A percentile compares a stretch with the other conserved stretches of the same genome.
phyloP scores from a whole-genome alignment of 2,888 invertebrate genomes.

The Hemithea aestivaria region DNA sequence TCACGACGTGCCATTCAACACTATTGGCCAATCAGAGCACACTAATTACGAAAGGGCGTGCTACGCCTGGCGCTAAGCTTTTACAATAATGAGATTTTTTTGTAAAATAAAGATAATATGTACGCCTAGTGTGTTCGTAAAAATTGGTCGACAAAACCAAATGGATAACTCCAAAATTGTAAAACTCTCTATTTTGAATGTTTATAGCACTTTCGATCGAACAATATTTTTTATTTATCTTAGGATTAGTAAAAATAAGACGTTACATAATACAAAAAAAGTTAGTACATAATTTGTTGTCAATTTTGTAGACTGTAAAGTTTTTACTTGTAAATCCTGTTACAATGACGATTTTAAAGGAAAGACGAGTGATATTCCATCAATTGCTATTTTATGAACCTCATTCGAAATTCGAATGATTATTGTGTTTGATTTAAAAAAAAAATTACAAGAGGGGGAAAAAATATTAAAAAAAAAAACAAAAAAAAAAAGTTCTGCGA shows the following conservation, averaged over 20 bases:
- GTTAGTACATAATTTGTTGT: not conserved
- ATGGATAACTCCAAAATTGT: slow-evolving; percentile 24
- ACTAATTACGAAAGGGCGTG: slow-evolving; percentile 19
- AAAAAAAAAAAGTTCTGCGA: too few species aligned
- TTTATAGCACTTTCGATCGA: slow-evolving; percentile 4
- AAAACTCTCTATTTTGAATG: slow-evolving; percentile 15
- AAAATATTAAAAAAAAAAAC: slow-evolving; percentile 7
- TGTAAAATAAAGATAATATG: slow-evolving; percentile 3
- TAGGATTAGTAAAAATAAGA: slow-evolving; percentile 5
- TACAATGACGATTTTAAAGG: too few species aligned
- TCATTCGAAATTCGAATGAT: too few species aligned
- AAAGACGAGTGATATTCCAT: too few species aligned
- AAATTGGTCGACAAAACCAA: slow-evolving; percentile 4
- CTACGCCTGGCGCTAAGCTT: slow-evolving; percentile 2
- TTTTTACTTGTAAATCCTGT: too few species aligned
- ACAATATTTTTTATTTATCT: slow-evolving; percentile 18
- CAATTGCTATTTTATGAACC: too few species aligned
- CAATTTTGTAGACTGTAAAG: slow-evolving; percentile 12
- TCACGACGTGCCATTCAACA: slow-evolving; percentile 29
- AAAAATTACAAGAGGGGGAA: too few species aligned
- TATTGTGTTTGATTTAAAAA: too few species aligned
- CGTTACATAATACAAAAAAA: too few species aligned
- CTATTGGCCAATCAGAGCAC: slow-evolving; percentile 34
- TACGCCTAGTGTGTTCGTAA: slow-evolving; percentile 2
- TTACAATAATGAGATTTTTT: slow-evolving; percentile 8